These are phyloP conservation scores for Tapirus terrestris DNA, from an alignment of 2,113 vertebrate species.

Conservation along the genomic window DNA sequence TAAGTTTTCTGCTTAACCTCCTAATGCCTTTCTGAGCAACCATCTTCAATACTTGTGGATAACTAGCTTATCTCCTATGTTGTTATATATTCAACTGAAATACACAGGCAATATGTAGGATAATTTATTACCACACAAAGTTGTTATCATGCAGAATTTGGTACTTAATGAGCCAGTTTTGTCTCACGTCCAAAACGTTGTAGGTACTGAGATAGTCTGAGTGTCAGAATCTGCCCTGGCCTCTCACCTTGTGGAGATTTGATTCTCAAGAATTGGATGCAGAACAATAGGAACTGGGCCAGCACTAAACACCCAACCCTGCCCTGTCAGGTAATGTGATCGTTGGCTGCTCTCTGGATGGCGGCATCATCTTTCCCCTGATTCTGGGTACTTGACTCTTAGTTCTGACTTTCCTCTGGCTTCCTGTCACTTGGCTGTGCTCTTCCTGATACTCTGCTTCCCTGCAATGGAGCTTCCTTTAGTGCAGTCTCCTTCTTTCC, in stretches of 20 bases:
- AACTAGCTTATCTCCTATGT: neutral
- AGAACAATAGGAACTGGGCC: neutral
- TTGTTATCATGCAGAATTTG: neutral
- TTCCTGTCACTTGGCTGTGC: neutral
- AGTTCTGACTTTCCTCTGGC: neutral
- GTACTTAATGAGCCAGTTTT: neutral
- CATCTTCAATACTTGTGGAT: neutral
- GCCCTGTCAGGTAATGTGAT: neutral
- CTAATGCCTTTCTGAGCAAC: neutral
- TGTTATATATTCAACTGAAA: neutral
- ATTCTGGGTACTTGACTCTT: neutral
- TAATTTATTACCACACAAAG: neutral
- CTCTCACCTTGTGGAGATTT: neutral
- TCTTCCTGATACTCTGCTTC: neutral
- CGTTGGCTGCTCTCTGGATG: neutral
- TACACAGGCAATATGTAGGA: neutral
- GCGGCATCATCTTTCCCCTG: neutral
- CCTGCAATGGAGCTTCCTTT: neutral
- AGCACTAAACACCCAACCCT: neutral
- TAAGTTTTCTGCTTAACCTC: slow-evolving; percentile 1
- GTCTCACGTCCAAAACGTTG: neutral
- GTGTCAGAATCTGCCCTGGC: neutral
- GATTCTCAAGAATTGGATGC: neutral
- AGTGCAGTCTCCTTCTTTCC: neutral
- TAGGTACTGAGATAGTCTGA: neutral